These are phyloP conservation scores for Chromis chromis DNA, from an alignment of 2,797 vertebrate species.

Conservation along the genomic window DNA sequence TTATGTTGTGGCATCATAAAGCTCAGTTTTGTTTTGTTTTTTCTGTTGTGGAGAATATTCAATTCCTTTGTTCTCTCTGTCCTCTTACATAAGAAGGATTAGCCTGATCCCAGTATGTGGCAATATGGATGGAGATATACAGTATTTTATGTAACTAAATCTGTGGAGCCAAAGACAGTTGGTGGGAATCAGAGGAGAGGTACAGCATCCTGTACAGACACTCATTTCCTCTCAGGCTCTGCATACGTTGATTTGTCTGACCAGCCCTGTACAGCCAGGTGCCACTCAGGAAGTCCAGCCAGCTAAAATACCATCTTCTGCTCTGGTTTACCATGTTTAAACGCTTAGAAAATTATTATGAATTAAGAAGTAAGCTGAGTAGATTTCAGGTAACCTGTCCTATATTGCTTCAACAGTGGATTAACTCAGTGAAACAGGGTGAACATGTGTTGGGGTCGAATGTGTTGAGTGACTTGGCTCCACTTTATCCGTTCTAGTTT, in stretches of 20 bases:
- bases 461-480: background rate
- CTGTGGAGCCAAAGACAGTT: conserved; percentile 13
- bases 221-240: conserved; percentile 68
- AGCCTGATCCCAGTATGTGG: background rate
- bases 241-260: conserved; percentile 11
- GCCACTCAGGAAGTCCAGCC: conserved; percentile 24
- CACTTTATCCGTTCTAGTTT: background rate
- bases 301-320: conserved; percentile 2
- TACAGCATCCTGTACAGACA: conserved; percentile 72
- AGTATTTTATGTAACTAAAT: conserved; percentile 17
- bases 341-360: background rate
- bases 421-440: background rate
- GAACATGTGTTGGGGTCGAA: background rate
- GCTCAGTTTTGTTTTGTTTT: background rate
- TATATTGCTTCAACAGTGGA: no score
- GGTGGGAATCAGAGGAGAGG: conserved; percentile 37
- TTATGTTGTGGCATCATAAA: background rate
- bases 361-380: background rate
- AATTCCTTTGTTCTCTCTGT: conserved; percentile 2
- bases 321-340: conserved; percentile 6
- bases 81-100: conserved; percentile 3
- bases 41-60: background rate
- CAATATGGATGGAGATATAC: conserved; percentile 15
- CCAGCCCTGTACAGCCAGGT: background rate
- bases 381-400: background rate